Evolutionary conservation across 2,113 vertebrate species (phyloP).

Genomic region (Micronisus gabar): DNA sequence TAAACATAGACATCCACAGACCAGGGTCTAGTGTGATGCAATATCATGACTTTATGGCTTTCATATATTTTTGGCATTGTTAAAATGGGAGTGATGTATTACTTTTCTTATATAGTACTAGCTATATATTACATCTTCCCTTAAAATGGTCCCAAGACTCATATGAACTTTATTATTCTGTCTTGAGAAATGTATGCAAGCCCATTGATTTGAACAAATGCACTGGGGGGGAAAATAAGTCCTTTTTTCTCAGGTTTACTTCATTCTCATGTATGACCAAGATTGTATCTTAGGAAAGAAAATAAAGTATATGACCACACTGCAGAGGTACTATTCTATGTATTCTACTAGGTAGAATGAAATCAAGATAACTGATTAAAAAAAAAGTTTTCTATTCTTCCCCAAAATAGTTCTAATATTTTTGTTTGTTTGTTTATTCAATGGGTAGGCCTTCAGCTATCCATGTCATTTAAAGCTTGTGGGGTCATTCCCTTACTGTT

Average conservation of each 20-base stretch:
- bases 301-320: neutral
- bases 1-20: neutral
- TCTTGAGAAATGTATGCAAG: neutral
- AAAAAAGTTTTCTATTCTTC: neutral
- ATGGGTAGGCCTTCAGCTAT: neutral
- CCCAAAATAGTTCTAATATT: neutral
- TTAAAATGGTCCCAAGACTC: neutral
- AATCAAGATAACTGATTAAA: neutral
- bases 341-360: neutral
- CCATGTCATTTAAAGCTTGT: neutral
- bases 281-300: neutral
- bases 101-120: neutral
- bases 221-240: neutral
- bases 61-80: neutral
- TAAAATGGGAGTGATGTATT: neutral
- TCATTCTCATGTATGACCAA: neutral
- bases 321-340: neutral
- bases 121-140: neutral
- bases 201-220: neutral
- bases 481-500: rapidly evolving
- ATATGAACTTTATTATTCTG: neutral
- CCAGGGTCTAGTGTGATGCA: neutral
- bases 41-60: neutral
- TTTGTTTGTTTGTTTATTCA: neutral
- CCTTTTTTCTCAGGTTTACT: neutral